Percentiles rank a stretch among this genome's conserved stretches.
Evolutionary conservation across 2,113 vertebrate genomes (phyloP).

Genomic region (Aegotheles bennettii): DNA sequence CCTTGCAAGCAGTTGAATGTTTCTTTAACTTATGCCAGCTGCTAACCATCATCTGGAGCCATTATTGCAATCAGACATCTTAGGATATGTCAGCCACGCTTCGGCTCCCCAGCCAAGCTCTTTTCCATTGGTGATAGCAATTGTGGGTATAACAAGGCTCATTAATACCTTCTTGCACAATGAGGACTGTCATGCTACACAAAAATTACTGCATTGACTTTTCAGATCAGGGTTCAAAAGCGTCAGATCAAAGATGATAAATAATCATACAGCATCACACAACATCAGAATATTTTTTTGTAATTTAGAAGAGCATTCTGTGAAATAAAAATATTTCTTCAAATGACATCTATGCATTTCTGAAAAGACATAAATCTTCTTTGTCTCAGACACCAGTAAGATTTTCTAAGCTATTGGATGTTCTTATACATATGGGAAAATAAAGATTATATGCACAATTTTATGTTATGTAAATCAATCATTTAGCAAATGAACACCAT

Average conservation of each 20-base stretch:
- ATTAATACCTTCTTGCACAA: neutral
- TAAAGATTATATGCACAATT: neutral
- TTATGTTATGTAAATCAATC: neutral
- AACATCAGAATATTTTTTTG: neutral
- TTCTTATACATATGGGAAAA: neutral
- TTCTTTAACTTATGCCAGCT: slow-evolving; percentile 6
- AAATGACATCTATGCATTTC: neutral
- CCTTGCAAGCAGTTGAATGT: neutral
- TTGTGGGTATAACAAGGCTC: neutral
- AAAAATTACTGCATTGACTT: neutral
- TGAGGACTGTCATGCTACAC: neutral
- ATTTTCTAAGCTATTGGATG: neutral
- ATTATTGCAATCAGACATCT: slow-evolving; percentile 34
- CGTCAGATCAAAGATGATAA: neutral
- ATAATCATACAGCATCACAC: rapidly evolving
- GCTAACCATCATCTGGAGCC: neutral
- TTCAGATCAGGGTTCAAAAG: neutral
- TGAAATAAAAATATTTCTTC: neutral
- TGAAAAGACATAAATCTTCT: neutral
- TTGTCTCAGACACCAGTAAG: neutral
- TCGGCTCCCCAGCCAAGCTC: neutral
- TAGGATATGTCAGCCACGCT: neutral
- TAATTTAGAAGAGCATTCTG: neutral
- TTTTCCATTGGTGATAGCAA: slow-evolving; percentile 3
- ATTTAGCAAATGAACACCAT: neutral